Evolutionary conservation across 2,113 vertebrate genomes (phyloP).

Genomic region (Ariopsis seemanni): DNA sequence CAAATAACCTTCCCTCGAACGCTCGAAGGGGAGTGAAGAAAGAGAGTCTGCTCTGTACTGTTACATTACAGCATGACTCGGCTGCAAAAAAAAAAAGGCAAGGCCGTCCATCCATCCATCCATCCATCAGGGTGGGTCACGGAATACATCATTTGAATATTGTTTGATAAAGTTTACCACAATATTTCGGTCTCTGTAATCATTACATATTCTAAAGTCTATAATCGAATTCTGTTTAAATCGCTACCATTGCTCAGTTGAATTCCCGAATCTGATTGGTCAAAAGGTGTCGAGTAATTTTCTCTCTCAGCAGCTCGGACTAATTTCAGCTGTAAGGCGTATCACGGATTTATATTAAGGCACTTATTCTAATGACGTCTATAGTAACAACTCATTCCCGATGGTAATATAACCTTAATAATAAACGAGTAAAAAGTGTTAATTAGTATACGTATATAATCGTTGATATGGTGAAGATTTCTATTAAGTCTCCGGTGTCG

Average conservation of each 20-base stretch:
- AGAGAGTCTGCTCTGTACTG: constrained; percentile 50
- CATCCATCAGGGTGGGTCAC: background rate
- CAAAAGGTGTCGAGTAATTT: background rate
- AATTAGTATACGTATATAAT: background rate
- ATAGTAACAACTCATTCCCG: background rate
- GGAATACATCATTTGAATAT: background rate
- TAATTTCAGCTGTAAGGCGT: background rate
- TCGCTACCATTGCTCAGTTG: background rate
- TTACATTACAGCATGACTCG: constrained; percentile 58
- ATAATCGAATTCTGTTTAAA: background rate
- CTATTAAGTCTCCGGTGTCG: no score
- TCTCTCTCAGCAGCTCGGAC: background rate
- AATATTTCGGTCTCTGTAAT: background rate
- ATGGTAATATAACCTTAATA: background rate
- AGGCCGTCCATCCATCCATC: background rate
- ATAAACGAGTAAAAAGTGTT: background rate
- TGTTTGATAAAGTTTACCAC: background rate
- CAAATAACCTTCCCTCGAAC: constrained; percentile 72
- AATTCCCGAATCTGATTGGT: background rate
- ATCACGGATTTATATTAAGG: background rate
- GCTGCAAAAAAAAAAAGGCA: constrained; percentile 57
- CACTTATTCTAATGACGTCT: background rate
- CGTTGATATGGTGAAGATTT: background rate
- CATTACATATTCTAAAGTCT: background rate
- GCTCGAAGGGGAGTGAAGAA: constrained; percentile 66